Base-by-base conservation (phyloP, 2,888 invertebrate genomes). In the Andrena bucephala region DNA sequence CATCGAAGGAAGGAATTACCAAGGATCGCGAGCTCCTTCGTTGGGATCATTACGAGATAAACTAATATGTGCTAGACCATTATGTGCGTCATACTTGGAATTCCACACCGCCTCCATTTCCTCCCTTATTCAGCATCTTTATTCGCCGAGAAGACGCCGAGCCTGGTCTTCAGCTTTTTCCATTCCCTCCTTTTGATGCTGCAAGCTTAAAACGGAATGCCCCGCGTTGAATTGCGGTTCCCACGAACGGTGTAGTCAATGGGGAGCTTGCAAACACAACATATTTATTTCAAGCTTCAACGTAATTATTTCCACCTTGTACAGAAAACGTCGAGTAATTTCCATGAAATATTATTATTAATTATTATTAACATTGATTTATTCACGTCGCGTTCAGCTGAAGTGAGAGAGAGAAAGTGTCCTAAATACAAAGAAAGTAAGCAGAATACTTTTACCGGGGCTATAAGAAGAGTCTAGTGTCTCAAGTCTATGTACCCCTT, bases 61-160 rank as follows among this genome's bases (percentile, higher is more conserved):
- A 88, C 86, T 86, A 88, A 87, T 87, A 86, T 82, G 84, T 81
- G 79, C 72, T 36, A 31, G 71, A 36, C 60, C 79, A 86, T 87
- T 87, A 86, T 74, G 77, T 80, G 80, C 62, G 77, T 33, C 76
- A 66, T 59, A 54, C 81, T 86, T 83, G 71, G 86, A 86, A 87
- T 83, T 82, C 83, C 83, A 36, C 48, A 6, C 27, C 48, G n/a
- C 69, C 60, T 66, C n/a, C 54, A 4, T 80, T 60, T 57, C 36
- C 27, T n/a, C 16, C 57, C 29, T 54, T 54, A 81, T 71, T 54
- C 67, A 36, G 27, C 67, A 52, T 54, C 36, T 78, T 68, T 67
- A 62, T 33, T 31, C 52, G 5, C 10, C 36, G 13, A 16, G n/a
- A 57, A 63, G 52, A 54, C 62, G 42, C 67, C 68, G 6, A 33